phyloP scores from a whole-genome alignment of 2,113 vertebrate species.

The Actenoides hombroni region DNA sequence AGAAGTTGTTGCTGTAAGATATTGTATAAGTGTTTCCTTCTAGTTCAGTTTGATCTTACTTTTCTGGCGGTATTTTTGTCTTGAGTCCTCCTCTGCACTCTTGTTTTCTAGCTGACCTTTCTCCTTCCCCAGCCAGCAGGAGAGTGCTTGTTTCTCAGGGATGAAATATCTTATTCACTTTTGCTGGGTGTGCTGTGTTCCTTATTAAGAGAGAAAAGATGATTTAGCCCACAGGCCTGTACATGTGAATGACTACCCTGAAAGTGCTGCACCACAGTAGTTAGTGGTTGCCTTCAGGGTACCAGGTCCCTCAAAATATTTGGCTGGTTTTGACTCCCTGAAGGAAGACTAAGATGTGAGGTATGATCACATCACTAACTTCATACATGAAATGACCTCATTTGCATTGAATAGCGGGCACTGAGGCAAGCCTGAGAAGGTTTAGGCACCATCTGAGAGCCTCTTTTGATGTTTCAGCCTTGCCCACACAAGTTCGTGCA shows the following conservation, averaged over 20 bases:
- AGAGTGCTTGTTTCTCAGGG: not conserved
- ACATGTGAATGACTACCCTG: not conserved
- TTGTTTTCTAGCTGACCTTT: not conserved
- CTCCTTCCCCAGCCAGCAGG: not conserved
- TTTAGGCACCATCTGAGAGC: not conserved
- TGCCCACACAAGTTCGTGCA: not conserved
- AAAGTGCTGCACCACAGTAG: not conserved
- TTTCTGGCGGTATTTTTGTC: not conserved
- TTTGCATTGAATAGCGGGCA: slow-evolving; percentile 25
- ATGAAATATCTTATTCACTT: not conserved
- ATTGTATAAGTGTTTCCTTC: not conserved
- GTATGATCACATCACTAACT: not conserved
- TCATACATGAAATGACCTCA: not conserved
- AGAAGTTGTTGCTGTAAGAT: not conserved
- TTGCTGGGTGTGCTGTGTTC: not conserved
- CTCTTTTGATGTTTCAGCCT: not conserved
- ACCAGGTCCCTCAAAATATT: not conserved
- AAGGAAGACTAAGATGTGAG: not conserved
- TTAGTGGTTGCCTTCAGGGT: not conserved
- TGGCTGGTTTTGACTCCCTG: not conserved
- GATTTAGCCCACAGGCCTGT: not conserved
- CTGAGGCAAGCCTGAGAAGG: not conserved
- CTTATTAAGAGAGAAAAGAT: not conserved
- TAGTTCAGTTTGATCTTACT: not conserved
- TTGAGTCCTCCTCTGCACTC: not conserved